phyloP scores from a whole-genome alignment of 2,888 invertebrate species.

The Caradrina clavipalpis region DNA sequence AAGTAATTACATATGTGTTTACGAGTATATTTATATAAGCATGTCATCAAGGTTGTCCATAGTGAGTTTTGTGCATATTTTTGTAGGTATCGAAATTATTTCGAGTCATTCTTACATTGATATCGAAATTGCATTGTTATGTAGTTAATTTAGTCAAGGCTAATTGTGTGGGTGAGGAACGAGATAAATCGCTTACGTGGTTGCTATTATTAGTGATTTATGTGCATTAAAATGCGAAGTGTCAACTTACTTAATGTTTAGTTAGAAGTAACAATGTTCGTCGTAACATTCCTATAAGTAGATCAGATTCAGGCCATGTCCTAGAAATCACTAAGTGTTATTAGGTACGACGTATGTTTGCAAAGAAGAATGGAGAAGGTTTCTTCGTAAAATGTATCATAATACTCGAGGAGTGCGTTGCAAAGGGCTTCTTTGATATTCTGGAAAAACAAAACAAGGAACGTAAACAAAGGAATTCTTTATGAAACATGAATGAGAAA shows the following conservation, averaged over 20 bases:
- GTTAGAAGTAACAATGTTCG: not conserved
- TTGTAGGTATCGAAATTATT: conserved; percentile 8
- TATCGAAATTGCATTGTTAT: not conserved
- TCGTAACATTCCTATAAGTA: not conserved
- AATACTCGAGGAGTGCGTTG: conserved; percentile 1
- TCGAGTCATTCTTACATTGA: not conserved
- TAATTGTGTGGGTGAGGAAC: conserved; percentile 1
- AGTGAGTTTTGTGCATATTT: not conserved
- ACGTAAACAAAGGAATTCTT: conserved; percentile 18
- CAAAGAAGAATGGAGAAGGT: not conserved
- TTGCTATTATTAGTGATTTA: not conserved
- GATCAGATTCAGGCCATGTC: not conserved
- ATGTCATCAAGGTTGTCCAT: conserved; percentile 22
- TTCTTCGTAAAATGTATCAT: conserved; percentile 7
- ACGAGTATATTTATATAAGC: no score
- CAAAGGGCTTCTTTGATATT: not conserved
- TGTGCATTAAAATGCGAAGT: not conserved
- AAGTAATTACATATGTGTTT: conserved; percentile 14
- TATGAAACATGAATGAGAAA: conserved; percentile 22
- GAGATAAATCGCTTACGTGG: conserved; percentile 5
- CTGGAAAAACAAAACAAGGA: conserved; percentile 24
- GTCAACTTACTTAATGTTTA: not conserved
- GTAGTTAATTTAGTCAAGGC: conserved; percentile 3
- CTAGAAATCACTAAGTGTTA: not conserved
- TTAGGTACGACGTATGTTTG: not conserved